Evolutionary conservation across 2,888 invertebrate species (phyloP).

Genomic region (Catocala fraxini): DNA sequence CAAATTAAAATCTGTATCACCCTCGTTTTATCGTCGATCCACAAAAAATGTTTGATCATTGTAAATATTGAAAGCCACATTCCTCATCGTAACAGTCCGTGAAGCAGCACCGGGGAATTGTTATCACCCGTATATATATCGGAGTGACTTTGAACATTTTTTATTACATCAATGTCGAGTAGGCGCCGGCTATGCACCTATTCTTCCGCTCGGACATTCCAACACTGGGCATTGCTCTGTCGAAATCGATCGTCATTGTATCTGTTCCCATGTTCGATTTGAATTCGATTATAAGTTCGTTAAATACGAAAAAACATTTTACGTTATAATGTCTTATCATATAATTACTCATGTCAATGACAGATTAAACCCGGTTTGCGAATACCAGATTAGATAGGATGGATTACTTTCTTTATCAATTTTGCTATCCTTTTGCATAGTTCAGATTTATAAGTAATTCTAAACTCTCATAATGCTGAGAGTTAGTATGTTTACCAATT

Average conservation of each 20-base stretch:
- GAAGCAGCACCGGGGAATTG: slow-evolving; percentile 49
- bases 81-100: slow-evolving; percentile 60
- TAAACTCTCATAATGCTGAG: slow-evolving; percentile 52
- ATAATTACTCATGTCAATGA: not conserved
- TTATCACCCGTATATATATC: slow-evolving; percentile 64
- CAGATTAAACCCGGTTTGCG: slow-evolving; percentile 6
- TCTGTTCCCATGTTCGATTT: slow-evolving; percentile 13
- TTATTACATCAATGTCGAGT: slow-evolving; percentile 53
- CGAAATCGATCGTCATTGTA: slow-evolving; percentile 25
- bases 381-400: not conserved
- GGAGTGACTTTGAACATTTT: slow-evolving; percentile 69
- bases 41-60: slow-evolving; percentile 54
- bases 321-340: slow-evolving; percentile 2
- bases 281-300: slow-evolving; percentile 8
- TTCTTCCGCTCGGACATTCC: slow-evolving; percentile 50
- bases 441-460: slow-evolving; percentile 28
- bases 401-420: slow-evolving; percentile 16
- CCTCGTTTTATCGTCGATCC: slow-evolving; percentile 36
- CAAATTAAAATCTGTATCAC: slow-evolving; percentile 20
- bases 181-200: slow-evolving; percentile 45
- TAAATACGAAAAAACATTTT: not conserved
- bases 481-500: slow-evolving; percentile 46
- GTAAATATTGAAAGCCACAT: slow-evolving; percentile 59
- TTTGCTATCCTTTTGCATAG: slow-evolving; percentile 27
- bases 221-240: slow-evolving; percentile 47